These are phyloP conservation scores for Drosophila merina DNA, from an alignment of 2,888 invertebrate species.

Conservation along the genomic window DNA sequence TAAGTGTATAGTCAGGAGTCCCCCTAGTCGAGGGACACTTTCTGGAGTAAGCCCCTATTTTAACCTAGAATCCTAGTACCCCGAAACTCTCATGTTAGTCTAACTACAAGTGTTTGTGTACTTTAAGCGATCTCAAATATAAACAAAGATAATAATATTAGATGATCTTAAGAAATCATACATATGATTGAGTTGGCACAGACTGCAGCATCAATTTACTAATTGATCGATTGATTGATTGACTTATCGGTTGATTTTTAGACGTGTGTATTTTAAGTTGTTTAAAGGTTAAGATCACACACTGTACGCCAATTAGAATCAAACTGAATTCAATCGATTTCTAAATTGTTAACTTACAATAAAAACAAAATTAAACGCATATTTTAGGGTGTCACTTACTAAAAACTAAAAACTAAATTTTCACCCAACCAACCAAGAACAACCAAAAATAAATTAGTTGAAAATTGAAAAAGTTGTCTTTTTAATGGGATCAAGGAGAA, in stretches of 20 bases:
- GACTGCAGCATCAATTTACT: conserved; percentile 63
- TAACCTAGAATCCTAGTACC: conserved; percentile 28
- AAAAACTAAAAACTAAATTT: conserved; percentile 59
- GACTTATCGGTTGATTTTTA: conserved; percentile 67
- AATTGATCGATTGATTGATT: conserved; percentile 44
- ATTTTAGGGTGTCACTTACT: conserved; percentile 68
- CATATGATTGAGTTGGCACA: conserved; percentile 76
- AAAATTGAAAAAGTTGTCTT: conserved; percentile 65
- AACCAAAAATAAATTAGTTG: conserved; percentile 75
- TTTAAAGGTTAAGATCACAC: conserved; percentile 33
- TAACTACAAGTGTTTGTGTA: conserved; percentile 76
- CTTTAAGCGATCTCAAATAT: conserved; percentile 74
- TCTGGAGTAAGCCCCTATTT: conserved; percentile 18
- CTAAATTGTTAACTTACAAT: conserved; percentile 45
- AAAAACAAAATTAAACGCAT: conserved; percentile 28
- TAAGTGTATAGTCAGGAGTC: conserved; percentile 71
- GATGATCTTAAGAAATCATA: conserved; percentile 51
- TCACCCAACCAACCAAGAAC: conserved; percentile 48
- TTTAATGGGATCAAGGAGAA: conserved; percentile 47
- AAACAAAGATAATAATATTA: conserved; percentile 52
- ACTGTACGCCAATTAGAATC: conserved; percentile 31
- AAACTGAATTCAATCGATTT: conserved; percentile 21
- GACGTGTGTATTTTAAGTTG: conserved; percentile 55
- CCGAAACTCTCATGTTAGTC: conserved; percentile 74
- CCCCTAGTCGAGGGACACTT: conserved; percentile 10